Percentiles rank a stretch among this genome's conserved stretches.
Conservation (phyloP, 2,113 vertebrate species). For the Isurus oxyrinchus region DNA sequence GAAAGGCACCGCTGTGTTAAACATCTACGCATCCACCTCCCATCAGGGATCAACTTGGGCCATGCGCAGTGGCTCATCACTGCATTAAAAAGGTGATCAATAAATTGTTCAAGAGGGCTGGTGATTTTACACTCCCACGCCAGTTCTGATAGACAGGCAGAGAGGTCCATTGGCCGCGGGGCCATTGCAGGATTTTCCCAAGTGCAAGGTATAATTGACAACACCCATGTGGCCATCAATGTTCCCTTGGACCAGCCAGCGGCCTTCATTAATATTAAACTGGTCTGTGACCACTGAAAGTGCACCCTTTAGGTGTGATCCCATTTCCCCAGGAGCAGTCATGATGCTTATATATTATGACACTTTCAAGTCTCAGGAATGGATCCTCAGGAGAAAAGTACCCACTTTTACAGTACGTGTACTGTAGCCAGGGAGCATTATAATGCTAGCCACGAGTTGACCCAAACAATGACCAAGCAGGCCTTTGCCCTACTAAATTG, state of each 20-base stretch:
- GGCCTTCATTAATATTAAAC: neutral
- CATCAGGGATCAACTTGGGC: neutral
- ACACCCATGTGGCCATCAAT: neutral
- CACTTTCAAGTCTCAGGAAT: no score
- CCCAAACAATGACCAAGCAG: no score
- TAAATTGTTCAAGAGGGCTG: neutral
- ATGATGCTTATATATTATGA: no score
- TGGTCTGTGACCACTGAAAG: no score
- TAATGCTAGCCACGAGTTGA: no score
- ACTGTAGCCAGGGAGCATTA: no score
- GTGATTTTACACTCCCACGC: neutral
- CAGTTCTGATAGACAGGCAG: neutral
- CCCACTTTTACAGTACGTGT: no score
- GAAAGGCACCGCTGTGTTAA: neutral
- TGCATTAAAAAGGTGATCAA: neutral
- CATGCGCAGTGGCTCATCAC: neutral
- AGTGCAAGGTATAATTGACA: neutral
- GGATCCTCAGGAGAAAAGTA: no score
- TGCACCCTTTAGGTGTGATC: no score
- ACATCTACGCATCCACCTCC: neutral
- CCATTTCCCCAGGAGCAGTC: no score
- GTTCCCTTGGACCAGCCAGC: no score
- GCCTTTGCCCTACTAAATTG: no score
- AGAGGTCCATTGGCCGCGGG: neutral
- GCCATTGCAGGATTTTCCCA: neutral